Evolutionary conservation across 2,113 vertebrate species (phyloP).

Genomic region (Fulica atra): DNA sequence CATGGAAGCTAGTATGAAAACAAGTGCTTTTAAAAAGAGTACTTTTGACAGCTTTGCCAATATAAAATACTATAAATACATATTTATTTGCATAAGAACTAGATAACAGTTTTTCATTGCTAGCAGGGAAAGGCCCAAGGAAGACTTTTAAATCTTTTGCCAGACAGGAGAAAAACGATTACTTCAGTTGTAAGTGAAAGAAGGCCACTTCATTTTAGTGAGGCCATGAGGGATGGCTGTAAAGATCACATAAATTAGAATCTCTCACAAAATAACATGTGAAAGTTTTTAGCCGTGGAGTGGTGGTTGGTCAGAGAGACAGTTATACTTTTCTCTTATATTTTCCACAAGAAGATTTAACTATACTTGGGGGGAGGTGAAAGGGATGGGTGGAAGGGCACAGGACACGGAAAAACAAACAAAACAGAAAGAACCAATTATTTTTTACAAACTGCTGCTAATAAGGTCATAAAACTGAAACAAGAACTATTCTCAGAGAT

Average conservation of each 20-base stretch:
- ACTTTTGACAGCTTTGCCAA: not conserved
- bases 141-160: not conserved
- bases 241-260: not conserved
- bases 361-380: too few species aligned
- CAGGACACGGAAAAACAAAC: not conserved
- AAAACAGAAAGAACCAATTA: not conserved
- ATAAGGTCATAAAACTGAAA: not conserved
- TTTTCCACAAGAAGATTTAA: not conserved
- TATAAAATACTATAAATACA: not conserved
- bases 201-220: not conserved
- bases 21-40: not conserved
- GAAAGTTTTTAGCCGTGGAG: not conserved
- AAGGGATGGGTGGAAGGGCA: too few species aligned
- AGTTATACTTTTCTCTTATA: not conserved
- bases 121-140: not conserved
- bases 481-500: not conserved
- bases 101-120: not conserved
- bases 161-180: not conserved
- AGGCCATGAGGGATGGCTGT: not conserved
- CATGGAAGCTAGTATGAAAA: not conserved
- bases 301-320: not conserved
- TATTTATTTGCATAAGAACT: not conserved
- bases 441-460: not conserved
- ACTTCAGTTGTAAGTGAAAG: not conserved
- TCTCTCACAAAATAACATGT: not conserved